Conservation (phyloP, 2,888 invertebrate genomes). For the Andrena trimmerana region DNA sequence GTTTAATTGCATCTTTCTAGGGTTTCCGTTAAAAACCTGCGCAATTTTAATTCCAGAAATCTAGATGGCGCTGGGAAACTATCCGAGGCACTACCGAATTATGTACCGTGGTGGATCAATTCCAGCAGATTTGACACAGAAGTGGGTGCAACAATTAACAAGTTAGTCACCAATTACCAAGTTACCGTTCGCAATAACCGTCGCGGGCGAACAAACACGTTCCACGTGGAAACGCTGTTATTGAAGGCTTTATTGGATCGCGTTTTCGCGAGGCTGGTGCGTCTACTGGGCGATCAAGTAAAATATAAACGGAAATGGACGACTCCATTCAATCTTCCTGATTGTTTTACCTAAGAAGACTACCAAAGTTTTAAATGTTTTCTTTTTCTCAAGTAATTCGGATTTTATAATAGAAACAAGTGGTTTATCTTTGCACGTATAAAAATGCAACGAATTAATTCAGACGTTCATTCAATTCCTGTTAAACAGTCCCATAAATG, state of each 20-base stretch:
- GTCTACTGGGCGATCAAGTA: neutral
- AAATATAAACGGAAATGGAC: conserved; percentile 6
- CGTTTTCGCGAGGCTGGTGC: neutral
- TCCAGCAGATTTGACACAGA: conserved; percentile 16
- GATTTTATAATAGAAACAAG: too few relatives aligned
- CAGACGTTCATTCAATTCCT: neutral
- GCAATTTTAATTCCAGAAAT: neutral
- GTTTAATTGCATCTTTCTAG: neutral
- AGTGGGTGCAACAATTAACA: conserved; percentile 22
- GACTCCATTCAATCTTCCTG: neutral
- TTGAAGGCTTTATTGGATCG: conserved; percentile 27
- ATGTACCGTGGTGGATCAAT: conserved; percentile 9
- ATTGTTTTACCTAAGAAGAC: neutral
- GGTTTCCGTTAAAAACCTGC: neutral
- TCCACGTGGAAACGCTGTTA: neutral
- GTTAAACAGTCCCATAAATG: neutral
- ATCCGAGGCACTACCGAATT: neutral
- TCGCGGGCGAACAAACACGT: conserved; percentile 30
- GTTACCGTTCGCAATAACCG: conserved; percentile 34
- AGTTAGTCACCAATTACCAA: conserved; percentile 43
- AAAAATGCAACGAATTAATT: too few relatives aligned
- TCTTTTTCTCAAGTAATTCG: neutral
- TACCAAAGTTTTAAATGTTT: neutral
- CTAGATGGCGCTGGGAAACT: neutral
- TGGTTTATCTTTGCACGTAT: too few relatives aligned